A percentile compares a stretch with the other conserved stretches of the same genome.
Evolutionary conservation across 1,140 invertebrate species (phyloP).

Genomic region (Calliphora vicina): DNA sequence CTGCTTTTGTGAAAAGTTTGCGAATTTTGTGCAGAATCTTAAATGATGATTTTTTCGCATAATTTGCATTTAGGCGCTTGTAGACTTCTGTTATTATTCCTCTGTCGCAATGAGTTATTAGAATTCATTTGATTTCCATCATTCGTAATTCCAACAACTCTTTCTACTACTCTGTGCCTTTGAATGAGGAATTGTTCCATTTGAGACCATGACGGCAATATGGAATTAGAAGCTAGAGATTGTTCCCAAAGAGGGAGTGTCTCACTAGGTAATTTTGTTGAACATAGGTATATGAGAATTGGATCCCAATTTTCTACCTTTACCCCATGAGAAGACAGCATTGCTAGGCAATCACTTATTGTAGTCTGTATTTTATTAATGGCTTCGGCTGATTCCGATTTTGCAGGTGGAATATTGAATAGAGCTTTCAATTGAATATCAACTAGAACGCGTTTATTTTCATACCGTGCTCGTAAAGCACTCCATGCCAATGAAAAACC

Average conservation of each 20-base stretch:
- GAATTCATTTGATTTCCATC: not conserved
- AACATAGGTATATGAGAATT: not conserved
- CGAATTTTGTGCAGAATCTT: not conserved
- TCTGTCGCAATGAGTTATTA: not conserved
- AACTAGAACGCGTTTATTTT: not conserved
- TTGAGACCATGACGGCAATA: not conserved
- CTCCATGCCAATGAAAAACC: not conserved
- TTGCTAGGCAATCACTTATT: not conserved
- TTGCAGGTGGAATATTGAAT: not conserved
- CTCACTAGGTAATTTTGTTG: not conserved
- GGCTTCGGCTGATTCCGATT: not conserved
- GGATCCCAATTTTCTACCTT: not conserved
- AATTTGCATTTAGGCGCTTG: not conserved
- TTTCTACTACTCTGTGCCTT: not conserved
- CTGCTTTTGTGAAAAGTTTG: too few species aligned
- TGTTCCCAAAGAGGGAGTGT: not conserved
- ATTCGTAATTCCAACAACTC: too few species aligned
- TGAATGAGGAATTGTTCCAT: not conserved
- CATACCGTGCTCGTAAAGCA: not conserved
- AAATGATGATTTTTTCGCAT: not conserved
- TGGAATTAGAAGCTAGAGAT: not conserved
- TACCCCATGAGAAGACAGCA: not conserved
- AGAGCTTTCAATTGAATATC: not conserved
- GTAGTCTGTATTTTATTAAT: not conserved
- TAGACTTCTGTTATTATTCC: not conserved